These are phyloP conservation scores for Pseudochaenichthys georgianus DNA, from an alignment of 2,797 vertebrate genomes.

Conservation along the genomic window DNA sequence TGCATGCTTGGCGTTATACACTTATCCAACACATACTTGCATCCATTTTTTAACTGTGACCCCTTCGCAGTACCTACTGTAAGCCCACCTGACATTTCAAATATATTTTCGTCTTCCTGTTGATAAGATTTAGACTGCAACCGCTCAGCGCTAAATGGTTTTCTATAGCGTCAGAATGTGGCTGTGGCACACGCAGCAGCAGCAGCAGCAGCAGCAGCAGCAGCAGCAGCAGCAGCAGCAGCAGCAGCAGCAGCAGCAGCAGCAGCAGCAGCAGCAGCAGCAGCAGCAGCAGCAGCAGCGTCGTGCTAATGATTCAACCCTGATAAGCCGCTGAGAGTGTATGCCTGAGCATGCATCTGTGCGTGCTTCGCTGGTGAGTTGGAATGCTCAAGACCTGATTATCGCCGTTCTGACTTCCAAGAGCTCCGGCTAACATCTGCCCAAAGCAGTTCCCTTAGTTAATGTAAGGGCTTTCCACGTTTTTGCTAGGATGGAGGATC, in stretches of 20 bases:
- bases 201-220: constrained; percentile 28
- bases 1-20: constrained; percentile 17
- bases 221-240: constrained; percentile 25
- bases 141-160: background rate
- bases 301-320: constrained; percentile 58
- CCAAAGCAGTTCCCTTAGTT: constrained; percentile 56
- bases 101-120: constrained; percentile 64
- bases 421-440: constrained; percentile 69
- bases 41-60: constrained; percentile 51
- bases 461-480: constrained; percentile 47
- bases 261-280: constrained; percentile 19
- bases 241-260: constrained; percentile 28
- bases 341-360: constrained; percentile 45
- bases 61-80: constrained; percentile 34
- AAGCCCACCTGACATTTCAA: constrained; percentile 73
- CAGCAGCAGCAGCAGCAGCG: constrained; percentile 25
- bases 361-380: constrained; percentile 43
- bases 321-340: constrained; percentile 59
- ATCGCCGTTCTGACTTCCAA: constrained; percentile 70
- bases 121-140: constrained; percentile 39
- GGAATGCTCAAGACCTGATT: constrained; percentile 72
- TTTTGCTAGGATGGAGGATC: constrained; percentile 59
- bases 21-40: constrained; percentile 56
- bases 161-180: constrained; percentile 9
- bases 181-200: constrained; percentile 37